Base-by-base conservation (phyloP, 2,113 vertebrate species). In the Trichomycterus rosablanca region DNA sequence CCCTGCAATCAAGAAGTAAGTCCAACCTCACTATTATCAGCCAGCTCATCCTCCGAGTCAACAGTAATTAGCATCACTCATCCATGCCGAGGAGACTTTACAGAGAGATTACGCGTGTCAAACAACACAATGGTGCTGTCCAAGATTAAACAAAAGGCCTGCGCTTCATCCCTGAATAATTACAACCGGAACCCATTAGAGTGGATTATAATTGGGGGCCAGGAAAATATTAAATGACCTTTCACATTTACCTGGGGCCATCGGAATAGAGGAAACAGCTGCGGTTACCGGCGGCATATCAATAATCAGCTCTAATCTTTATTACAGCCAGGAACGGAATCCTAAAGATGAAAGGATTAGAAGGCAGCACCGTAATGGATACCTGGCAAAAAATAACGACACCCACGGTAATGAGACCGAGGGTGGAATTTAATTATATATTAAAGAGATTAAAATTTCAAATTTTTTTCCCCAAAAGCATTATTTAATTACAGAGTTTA, bases 371-470 rank as follows among this genome's bases (percentile, higher is more conserved):
- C 87, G 82, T 83, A 89, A 89, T 84, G 83, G 83, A 86, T 80
- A 88, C 85, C 87, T 88, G 87, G 87, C 87, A 50, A 49, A 48
- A 50, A 50, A 24, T 39, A 54, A 54, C 20, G 5, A 34, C 5
- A n/a, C 48, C 53, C 15, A 48, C 16, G 56, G 26, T 50, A 34
- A 12, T n/a, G n/a, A n/a, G n/a, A n/a, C n/a, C 11, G 45, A 20
- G 15, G 45, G 30, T 74, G 85, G 83, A 42, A 84, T 79, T 83
- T 68, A 81, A 89, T 91, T 88, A 89, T 90, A 89, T 89, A 92
- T 91, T 89, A 90, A 94, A 92, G 84, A 89, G 89, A 94, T 95
- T 91, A 92, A 92, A 90, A 96, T 92, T 94, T 91, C 87, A 92
- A 91, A 94, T 88, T 82, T 88, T 87, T 91, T 88, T 93, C n/a